A percentile compares a stretch with the other conserved stretches of the same genome.
Conservation (phyloP, 2,797 vertebrate species). For the Cyclopterus lumpus region DNA sequence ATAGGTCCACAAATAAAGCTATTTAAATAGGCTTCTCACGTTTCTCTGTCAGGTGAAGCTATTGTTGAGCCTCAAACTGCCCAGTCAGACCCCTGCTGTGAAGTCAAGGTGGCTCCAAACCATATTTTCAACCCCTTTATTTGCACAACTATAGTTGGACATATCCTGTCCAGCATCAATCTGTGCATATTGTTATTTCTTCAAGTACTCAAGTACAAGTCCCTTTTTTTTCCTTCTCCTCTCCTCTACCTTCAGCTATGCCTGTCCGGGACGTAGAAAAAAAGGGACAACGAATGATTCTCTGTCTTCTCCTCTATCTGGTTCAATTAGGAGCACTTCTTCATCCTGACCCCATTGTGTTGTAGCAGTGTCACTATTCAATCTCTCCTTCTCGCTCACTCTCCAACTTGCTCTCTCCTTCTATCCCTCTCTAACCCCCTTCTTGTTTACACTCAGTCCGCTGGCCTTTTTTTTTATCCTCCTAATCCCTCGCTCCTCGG, state of each 20-base stretch:
- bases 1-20: neutral
- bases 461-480: constrained; percentile 74
- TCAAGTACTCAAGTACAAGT: too few species aligned
- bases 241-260: constrained; percentile 2
- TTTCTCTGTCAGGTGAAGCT: constrained; percentile 6
- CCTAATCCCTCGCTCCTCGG: constrained; percentile 68
- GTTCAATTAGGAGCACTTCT: constrained; percentile 85
- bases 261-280: constrained; percentile 4
- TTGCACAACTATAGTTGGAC: constrained; percentile 27
- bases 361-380: constrained; percentile 82
- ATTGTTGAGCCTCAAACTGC: constrained; percentile 20
- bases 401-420: constrained; percentile 53
- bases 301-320: constrained; percentile 79
- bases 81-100: constrained; percentile 36
- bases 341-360: constrained; percentile 87
- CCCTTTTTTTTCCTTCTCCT: neutral
- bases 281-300: constrained; percentile 29
- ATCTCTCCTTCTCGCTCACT: constrained; percentile 71
- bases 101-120: constrained; percentile 47
- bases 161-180: neutral
- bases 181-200: constrained; percentile 4
- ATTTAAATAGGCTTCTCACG: constrained; percentile 13
- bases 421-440: constrained; percentile 70
- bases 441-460: constrained; percentile 75
- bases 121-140: constrained; percentile 40